phyloP scores from a whole-genome alignment of 2,888 invertebrate species.

The Eupithecia pulchellata region DNA sequence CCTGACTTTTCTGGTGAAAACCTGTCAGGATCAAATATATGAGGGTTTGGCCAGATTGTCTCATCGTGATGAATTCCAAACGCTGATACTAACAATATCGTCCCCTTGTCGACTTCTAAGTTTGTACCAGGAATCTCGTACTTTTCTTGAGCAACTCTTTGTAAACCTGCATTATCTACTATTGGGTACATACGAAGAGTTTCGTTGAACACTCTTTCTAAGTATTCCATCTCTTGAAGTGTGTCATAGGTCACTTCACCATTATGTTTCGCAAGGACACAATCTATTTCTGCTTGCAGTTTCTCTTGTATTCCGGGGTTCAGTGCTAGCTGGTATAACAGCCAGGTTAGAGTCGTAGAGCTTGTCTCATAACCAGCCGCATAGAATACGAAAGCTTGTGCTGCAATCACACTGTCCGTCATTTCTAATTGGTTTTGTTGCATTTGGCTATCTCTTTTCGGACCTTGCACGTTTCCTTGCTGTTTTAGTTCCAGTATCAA shows the following conservation, averaged over 20 bases:
- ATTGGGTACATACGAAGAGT: slow-evolving; percentile 77
- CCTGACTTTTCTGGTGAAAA: slow-evolving; percentile 63
- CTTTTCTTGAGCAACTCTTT: slow-evolving; percentile 59
- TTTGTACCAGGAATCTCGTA: slow-evolving; percentile 68
- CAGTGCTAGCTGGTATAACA: slow-evolving; percentile 64
- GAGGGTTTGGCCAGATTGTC: slow-evolving; percentile 70
- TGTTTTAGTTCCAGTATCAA: slow-evolving; percentile 51
- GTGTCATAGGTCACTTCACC: slow-evolving; percentile 67
- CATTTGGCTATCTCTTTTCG: slow-evolving; percentile 40
- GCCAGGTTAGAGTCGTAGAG: slow-evolving; percentile 67
- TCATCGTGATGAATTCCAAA: slow-evolving; percentile 71
- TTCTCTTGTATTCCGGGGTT: slow-evolving; percentile 69
- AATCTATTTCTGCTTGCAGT: slow-evolving; percentile 59
- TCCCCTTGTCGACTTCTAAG: slow-evolving; percentile 61
- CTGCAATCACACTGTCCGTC: slow-evolving; percentile 61
- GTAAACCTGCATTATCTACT: slow-evolving; percentile 65
- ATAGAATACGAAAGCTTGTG: slow-evolving; percentile 76
- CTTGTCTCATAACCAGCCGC: slow-evolving; percentile 76
- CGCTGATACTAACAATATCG: slow-evolving; percentile 59
- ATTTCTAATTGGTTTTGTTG: slow-evolving; percentile 49
- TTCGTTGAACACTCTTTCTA: slow-evolving; percentile 68
- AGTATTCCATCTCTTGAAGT: slow-evolving; percentile 66
- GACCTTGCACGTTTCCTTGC: slow-evolving; percentile 48
- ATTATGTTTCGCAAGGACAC: slow-evolving; percentile 53
- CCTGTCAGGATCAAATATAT: slow-evolving; percentile 75